phyloP scores from a whole-genome alignment of 2,113 vertebrate genomes.

The Centropristis striata region DNA sequence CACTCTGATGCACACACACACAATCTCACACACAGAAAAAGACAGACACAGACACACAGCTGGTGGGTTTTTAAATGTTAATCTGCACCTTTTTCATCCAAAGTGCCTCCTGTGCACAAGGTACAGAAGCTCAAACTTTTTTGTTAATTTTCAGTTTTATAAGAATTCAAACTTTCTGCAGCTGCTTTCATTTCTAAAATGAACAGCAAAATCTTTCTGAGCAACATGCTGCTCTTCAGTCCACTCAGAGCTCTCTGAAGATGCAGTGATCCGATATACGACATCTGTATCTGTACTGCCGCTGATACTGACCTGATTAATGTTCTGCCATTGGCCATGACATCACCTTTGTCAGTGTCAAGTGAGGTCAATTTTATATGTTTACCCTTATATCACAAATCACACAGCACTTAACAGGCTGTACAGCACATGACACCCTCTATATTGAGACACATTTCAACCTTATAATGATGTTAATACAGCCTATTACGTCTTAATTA shows the following conservation, averaged over 20 bases:
- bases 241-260: background rate
- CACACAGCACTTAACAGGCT: background rate
- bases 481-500: too few species aligned
- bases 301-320: background rate
- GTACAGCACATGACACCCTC: background rate
- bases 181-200: background rate
- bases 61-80: conserved; percentile 37
- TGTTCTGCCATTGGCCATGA: background rate
- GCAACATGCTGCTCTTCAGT: background rate
- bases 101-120: conserved; percentile 1
- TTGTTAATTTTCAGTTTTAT: background rate
- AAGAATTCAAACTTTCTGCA: background rate
- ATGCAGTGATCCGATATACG: background rate
- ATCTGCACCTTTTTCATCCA: conserved; percentile 30
- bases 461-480: too few species aligned
- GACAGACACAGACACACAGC: conserved; percentile 27
- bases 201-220: background rate
- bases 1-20: background rate
- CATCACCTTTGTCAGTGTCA: background rate
- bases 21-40: conserved; percentile 42
- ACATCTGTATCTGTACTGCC: background rate
- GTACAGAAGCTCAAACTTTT: background rate
- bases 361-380: too few species aligned
- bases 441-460: too few species aligned
- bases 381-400: background rate